Evolutionary conservation across 2,113 vertebrate species (phyloP), one percentile per base, ranked within the genome.

Genomic region (Engystomops pustulosus): DNA sequence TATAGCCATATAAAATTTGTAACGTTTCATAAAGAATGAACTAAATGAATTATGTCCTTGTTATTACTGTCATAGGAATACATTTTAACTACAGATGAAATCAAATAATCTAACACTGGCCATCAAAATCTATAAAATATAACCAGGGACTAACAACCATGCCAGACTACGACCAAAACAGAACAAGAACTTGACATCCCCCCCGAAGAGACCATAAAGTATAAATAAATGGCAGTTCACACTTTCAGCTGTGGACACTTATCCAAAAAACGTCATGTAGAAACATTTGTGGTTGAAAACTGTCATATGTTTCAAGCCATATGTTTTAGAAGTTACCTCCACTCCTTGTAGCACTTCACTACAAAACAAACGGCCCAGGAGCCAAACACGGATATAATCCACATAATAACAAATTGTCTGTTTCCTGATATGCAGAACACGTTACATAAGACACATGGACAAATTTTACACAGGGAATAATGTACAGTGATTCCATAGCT

Each of bases 211-310:
- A 69, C 15, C 34, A 30, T 55, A n/a, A n/a, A n/a, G 55, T 68
- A 38, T 53, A 51, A 36, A 60, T 84, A 78, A 84, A 47, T 38
- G 1, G 17, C 41, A 23, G 74, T 41, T 36, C 75, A 85, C 75
- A 83, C 78, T 85, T 45, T 80, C 79, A 87, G 62, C 55, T 87
- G 70, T 69, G 79, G 86, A 67, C 86, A 72, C 14, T 60, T 80
- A 86, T 81, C 71, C 74, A 70, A 85, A 72, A 49, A 86, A 70
- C 86, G 76, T 30, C 17, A 88, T 55, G 18, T 82, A 70, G 0
- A 87, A 45, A 79, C 79, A 88, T 81, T 5, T 79, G 81, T 76
- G 34, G 30, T 84, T 58, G 76, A 84, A 71, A 87, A 87, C 71
- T 80, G 70, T 49, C 82, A 87, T 60, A 69, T 85, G 74, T 70